Evolutionary conservation across 2,113 vertebrate genomes (phyloP).

Genomic region (Lepidothrix coronata): DNA sequence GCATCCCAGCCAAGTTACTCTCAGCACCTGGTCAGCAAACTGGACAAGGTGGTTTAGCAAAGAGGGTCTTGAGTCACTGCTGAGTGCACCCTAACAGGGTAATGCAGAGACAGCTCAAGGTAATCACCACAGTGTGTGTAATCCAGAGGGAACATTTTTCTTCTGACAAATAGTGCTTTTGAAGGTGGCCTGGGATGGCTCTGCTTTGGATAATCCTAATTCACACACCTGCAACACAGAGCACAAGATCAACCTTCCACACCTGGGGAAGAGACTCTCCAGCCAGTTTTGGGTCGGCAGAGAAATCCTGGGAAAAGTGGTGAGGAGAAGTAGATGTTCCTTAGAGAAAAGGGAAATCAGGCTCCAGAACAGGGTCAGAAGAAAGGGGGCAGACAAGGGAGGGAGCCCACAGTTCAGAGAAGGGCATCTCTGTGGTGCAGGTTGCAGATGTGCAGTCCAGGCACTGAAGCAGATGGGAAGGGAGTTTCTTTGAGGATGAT

Average conservation of each 20-base stretch:
- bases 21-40: background rate
- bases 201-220: background rate
- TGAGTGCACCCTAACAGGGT: background rate
- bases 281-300: background rate
- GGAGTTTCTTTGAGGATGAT: background rate
- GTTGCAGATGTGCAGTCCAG: background rate
- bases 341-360: background rate
- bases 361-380: background rate
- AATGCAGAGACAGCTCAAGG: background rate
- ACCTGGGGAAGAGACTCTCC: background rate
- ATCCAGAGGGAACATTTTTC: background rate
- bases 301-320: background rate
- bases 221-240: background rate
- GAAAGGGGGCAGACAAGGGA: background rate
- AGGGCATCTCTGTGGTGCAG: too few species aligned
- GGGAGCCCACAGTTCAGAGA: fast-evolving
- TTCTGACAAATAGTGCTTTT: background rate
- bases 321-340: background rate
- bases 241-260: background rate
- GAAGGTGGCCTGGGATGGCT: background rate
- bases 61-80: background rate
- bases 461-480: background rate
- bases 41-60: background rate
- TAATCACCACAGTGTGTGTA: background rate
- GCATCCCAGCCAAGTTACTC: background rate